Evolutionary conservation across 2,888 invertebrate species (phyloP), one percentile per base, ranked within the genome.

Genomic region (Meloe dianella): DNA sequence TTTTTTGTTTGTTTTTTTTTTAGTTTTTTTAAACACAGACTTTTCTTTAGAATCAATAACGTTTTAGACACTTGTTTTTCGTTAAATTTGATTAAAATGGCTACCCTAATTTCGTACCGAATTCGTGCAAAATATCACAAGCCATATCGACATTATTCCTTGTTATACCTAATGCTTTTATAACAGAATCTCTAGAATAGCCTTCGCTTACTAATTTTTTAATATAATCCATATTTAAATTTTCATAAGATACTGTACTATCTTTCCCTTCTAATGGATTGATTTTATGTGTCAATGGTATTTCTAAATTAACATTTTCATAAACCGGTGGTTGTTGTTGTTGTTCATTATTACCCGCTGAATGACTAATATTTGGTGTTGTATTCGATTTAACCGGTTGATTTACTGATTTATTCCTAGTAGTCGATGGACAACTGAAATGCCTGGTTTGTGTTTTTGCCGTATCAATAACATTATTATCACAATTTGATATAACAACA

Each of bases 81-180:
- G 17, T 20, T 20, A 47, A 47, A 10, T 20, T 10, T 20, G 3
- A 20, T 22, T 41, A 41, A 60, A 10, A 32, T 41, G 30, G 76
- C 75, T 79, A 79, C 77, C 79, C 79, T 68, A 78, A 64, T 69
- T 79, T 79, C 41, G 79, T 79, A 41, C 79, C 79, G 63, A 79
- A 79, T 71, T 79, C 79, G 64, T 79, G 79, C 68, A 79, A 71
- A 71, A 79, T 79, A 77, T 97, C 96, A 85, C 96, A 93, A 58
- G 97, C 97, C 96, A 97, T 97, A 82, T 94, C 94, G 63, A 97
- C 88, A 84, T 97, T 95, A 85, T 97, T 97, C 67, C 95, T 88
- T 1, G 96, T 94, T 77, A 97, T 96, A 68, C 95, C 94, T 75
- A 97, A 86, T 5, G 97, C 97, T 74, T 96, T 89, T 60, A 96